Percentiles rank a stretch among this genome's conserved stretches.
phyloP scores from a whole-genome alignment of 2,888 invertebrate genomes.

The Fabriciana adippe region DNA sequence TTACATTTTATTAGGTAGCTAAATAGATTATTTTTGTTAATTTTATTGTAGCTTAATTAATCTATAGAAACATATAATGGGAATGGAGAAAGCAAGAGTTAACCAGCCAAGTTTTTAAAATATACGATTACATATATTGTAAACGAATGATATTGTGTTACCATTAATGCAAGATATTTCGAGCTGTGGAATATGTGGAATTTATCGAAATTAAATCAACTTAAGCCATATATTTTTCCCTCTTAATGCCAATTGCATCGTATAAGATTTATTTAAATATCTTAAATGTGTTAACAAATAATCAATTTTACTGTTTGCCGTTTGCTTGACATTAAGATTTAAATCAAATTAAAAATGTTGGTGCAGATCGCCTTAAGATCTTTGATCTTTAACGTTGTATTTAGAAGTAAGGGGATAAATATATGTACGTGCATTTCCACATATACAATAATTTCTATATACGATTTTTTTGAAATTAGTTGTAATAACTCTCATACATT shows the following conservation, averaged over 20 bases:
- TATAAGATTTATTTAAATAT: too few species aligned
- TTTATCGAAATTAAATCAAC: background rate
- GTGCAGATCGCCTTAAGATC: background rate
- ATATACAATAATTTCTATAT: slow-evolving; percentile 2
- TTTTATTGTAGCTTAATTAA: background rate
- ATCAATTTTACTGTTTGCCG: too few species aligned
- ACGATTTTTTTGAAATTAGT: background rate
- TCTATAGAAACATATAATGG: background rate
- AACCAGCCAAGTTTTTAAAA: too few species aligned
- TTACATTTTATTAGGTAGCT: background rate
- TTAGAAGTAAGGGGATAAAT: background rate
- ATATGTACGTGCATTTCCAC: background rate
- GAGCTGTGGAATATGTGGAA: background rate
- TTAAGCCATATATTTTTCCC: slow-evolving; percentile 1
- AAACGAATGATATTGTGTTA: background rate
- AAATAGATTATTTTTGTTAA: slow-evolving; percentile 1
- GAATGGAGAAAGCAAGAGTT: background rate
- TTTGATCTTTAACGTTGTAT: background rate
- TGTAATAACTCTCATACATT: background rate
- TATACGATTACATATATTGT: background rate
- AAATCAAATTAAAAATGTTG: too few species aligned
- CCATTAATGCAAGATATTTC: background rate
- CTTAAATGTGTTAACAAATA: too few species aligned
- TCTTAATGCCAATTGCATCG: background rate
- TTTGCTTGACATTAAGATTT: too few species aligned